These are phyloP conservation scores for Laspeyria flexula DNA, from an alignment of 2,888 invertebrate genomes.

Conservation along the genomic window DNA sequence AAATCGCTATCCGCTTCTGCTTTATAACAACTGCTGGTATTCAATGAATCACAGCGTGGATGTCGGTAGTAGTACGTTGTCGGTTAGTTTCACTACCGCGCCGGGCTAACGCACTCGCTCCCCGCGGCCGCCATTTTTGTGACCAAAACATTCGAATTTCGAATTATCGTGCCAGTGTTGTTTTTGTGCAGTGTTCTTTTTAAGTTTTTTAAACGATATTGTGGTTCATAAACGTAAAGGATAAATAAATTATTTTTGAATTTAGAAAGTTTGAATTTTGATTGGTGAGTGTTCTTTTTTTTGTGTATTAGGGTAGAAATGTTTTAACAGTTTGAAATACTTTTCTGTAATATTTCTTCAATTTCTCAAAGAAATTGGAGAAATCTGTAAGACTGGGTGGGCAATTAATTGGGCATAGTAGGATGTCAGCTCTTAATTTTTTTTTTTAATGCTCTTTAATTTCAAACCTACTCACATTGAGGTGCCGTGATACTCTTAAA, in stretches of 20 bases:
- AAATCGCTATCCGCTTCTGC: constrained; percentile 14
- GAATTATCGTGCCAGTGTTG: constrained; percentile 2
- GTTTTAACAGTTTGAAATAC: no score
- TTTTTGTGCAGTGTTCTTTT: constrained; percentile 12
- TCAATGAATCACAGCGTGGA: constrained; percentile 46
- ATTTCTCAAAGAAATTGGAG: no score
- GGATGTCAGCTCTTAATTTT: no score
- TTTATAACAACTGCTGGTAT: constrained; percentile 5
- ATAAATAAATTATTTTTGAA: constrained; percentile 12
- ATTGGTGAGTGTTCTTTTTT: constrained; percentile 4
- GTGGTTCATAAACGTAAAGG: neutral
- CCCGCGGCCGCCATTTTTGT: neutral
- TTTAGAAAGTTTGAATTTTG: constrained; percentile 6
- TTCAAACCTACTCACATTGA: no score
- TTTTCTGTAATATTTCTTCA: no score
- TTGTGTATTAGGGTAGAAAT: no score
- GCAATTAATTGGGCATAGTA: no score
- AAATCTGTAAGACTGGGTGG: no score
- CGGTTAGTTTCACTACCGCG: constrained; percentile 43
- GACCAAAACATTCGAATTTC: constrained; percentile 7
- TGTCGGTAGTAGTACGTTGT: constrained; percentile 25
- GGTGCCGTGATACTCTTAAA: no score
- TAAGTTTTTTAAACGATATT: neutral
- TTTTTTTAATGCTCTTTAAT: no score
- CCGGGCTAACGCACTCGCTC: constrained; percentile 41